Base-by-base conservation (phyloP, 2,888 invertebrate genomes). In the Notodonta dromedarius region DNA sequence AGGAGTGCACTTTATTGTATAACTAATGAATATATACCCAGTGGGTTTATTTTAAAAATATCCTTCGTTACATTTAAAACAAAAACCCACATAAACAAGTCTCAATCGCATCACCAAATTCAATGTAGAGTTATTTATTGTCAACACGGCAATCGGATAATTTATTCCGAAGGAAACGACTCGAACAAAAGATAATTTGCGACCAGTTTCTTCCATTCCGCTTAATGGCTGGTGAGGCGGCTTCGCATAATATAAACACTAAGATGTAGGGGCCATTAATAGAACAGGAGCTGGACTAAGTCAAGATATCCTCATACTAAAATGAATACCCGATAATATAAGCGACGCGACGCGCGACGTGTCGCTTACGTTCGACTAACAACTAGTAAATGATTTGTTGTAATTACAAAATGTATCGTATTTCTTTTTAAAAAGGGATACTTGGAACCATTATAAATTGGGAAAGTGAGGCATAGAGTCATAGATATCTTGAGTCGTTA, bases 121-220 rank as follows among this genome's bases (percentile, higher is more conserved):
- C 69, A 61, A 69, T 67, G 58, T 60, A 54, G 61, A 58, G 52
- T 14, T 62, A 64, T 70, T 59, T 70, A 70, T 73, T 76, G 75
- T 77, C 75, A 77, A 75, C 74, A 57, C 51, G 35, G 56, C 46
- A 56, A 56, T 52, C 54, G 9, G 14, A 52, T 90, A 90, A 91
- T 89, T 79, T 91, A 92, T 91, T 86, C 90, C 71, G 85, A 80
- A 89, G 91, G 91, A 92, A 91, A 88, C 85, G 81, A 82, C 73
- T 66, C 44, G 51, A 74, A 78, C 78, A 74, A 83, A 85, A 89
- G 91, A 92, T 91, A 91, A 89, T 87, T 82, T 78, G 62, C 74
- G 77, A 88, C 88, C 79, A 76, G 90, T 87, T 89, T 85, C 85
- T 86, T 86, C 86, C 85, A 87, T 89, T 83, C 79, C 73, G 74